Evolutionary conservation across 2,888 invertebrate species (phyloP), one percentile per base, ranked within the genome.

Genomic region (Noctua fimbriata): DNA sequence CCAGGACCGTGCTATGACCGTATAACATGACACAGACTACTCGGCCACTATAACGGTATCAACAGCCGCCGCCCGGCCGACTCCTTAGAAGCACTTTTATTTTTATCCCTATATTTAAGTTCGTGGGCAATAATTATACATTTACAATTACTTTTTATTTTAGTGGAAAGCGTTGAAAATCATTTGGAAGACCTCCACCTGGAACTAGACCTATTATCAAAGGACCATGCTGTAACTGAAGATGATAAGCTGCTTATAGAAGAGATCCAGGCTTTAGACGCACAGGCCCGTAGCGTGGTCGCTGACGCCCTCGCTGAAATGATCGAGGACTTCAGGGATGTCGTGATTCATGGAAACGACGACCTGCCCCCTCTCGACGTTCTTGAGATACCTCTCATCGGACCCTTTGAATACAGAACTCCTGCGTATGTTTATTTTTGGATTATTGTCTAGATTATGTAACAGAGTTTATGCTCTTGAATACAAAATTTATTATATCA

Each of bases 301-400:
- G 88, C 87, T 24, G 89, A 90, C 4, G 67, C 85, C 10, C 92
- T 94, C 69, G 55, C 47, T 36, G 70, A 87, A 1, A 1, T 88
- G 12, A 72, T 94, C 28, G 93, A 95, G 66, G 76, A 79, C 10
- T 91, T 93, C 76, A 92, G 95, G 73, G 89, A 93, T 66, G 81
- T 92, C 5, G 87, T 95, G 6, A 88, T 94, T 73, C 89, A 93
- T 75, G 94, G 94, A n/a, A 93, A 91, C 71, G 94, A 92, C 6
- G 81, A 80, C 12, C 0, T 93, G 0, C 94, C 94, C 0, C 92
- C 92, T 0, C 81, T 94, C 24, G 94, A 94, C 79, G 94, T 94
- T 0, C 79, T 93, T 7, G 84, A 81, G 0, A 63, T 94, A 14
- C 85, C 90, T 5, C 73, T 76, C 5, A 73, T 92, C 52, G 94